Evolutionary conservation across 2,888 invertebrate genomes (phyloP), one percentile per base, ranked within the genome.

Genomic region (Dione vanillae): DNA sequence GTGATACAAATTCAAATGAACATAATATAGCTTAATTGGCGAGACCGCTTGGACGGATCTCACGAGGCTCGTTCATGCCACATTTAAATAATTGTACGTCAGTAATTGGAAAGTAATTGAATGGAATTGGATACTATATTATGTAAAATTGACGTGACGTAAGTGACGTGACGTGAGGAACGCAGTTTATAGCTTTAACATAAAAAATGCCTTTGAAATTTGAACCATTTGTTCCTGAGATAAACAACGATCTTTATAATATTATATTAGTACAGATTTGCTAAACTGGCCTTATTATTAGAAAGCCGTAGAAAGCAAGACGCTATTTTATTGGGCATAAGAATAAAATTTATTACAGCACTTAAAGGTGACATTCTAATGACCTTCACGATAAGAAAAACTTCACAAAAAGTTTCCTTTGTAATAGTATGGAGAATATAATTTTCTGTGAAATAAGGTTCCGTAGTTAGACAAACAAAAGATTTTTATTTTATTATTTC

Each of bases 321-420:
- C 52, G 27, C n/a, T 35, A n/a, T 54, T 54, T 54, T 54, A 54
- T 54, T 10, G 35, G 16, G 12, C 16, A 45, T 16, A 43, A 65
- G 16, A 16, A 45, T 65, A 43, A 35, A 54, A 62, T 47, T 45
- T 47, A 62, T 45, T 45, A 11, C 19, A 7, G 58, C 41, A 45
- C 47, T 35, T 27, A 47, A 62, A 27, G 35, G 16, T 47, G 47
- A 59, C 43, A 43, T 43, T 59, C 59, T 9, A 20, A 8, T 10
- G 43, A 59, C 59, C 59, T 59, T 59, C 7, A 41, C 43, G 43
- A 59, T 43, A 59, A 35, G 35, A n/a, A 59, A 20, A 14, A 59
- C n/a, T n/a, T n/a, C 9, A 41, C 20, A 20, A 10, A 43, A 59
- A 43, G 41, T 16, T 43, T 20, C 19, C 14, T 20, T 41, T 20